Evolutionary conservation across 2,888 invertebrate species (phyloP), one percentile per base, ranked within the genome.

Genomic region (Coelinius sp.): DNA sequence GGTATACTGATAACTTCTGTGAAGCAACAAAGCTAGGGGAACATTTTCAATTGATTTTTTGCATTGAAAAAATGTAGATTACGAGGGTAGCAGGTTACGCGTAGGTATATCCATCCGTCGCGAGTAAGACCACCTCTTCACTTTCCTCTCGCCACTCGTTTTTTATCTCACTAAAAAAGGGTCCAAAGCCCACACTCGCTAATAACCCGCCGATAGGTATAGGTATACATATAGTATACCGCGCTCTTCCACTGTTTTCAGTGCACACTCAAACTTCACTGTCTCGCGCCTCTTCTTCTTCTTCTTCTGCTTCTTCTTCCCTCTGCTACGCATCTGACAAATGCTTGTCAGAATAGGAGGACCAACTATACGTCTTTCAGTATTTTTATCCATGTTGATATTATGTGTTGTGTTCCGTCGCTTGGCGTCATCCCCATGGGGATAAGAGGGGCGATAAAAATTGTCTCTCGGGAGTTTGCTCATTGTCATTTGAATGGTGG

Each of bases 131-230:
- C 17, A 44, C 27, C n/a, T 56, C 25, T 14, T 56, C 27, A n/a
- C n/a, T 24, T n/a, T n/a, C 25, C 25, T n/a, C 53, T 38, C 20
- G 80, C 81, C 80, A 59, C 78, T 74, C 77, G 68, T 73, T 85
- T 84, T 86, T 85, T 84, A 85, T 86, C 84, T 84, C 78, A 79
- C 76, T 76, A 79, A 79, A 78, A 35, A 44, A 64, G 68, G 49
- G 52, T 25, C 24, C 63, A 38, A 63, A 63, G 69, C 68, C 68
- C 59, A 82, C 83, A 81, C 81, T 80, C 82, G 82, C 84, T 84
- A 85, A 85, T 84, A 85, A 85, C 76, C 79, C 78, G 77, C 82
- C 79, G 83, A 83, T 82, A 83, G 24, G n/a, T n/a, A n/a, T n/a
- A n/a, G n/a, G n/a, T n/a, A n/a, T n/a, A n/a, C n/a, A n/a, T n/a